phyloP scores from a whole-genome alignment of 2,797 vertebrate species.

The Anisognathus igniventris region DNA sequence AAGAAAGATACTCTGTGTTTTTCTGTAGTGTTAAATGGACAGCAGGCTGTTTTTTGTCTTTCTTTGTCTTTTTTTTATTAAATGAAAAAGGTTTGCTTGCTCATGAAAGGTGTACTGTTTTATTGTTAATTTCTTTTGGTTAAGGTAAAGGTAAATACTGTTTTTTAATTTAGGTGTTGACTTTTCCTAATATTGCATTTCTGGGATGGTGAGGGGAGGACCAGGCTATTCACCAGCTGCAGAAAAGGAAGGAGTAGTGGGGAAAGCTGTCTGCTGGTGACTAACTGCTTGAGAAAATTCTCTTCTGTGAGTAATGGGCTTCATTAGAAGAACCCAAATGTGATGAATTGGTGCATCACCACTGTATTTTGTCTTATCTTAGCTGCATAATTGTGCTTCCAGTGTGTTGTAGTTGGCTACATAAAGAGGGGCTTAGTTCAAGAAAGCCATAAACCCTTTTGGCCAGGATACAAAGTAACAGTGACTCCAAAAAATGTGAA shows the following conservation, averaged over 20 bases:
- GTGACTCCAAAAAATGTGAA: neutral
- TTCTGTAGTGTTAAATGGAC: slow-evolving; percentile 37
- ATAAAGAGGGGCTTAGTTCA: neutral
- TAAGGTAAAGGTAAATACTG: slow-evolving; percentile 34
- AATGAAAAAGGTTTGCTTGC: slow-evolving; percentile 8
- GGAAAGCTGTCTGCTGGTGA: slow-evolving; percentile 37
- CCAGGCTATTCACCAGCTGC: neutral
- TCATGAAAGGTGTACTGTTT: neutral
- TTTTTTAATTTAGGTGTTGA: slow-evolving; percentile 30
- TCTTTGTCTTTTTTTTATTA: neutral
- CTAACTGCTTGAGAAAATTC: slow-evolving; percentile 14
- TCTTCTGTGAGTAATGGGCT: slow-evolving; percentile 54
- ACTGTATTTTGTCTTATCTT: slow-evolving; percentile 9
- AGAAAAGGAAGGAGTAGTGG: neutral
- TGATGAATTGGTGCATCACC: slow-evolving; percentile 34
- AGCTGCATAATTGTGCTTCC: slow-evolving; percentile 14
- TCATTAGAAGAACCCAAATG: slow-evolving; percentile 40
- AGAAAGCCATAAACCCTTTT: slow-evolving; percentile 15
- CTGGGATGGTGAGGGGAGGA: neutral
- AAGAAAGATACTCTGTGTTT: slow-evolving; percentile 6
- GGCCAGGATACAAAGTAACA: neutral
- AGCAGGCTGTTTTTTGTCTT: slow-evolving; percentile 18
- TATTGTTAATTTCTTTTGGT: neutral
- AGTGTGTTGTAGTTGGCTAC: neutral
- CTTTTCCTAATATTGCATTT: slow-evolving; percentile 53